phyloP scores from a whole-genome alignment of 2,888 invertebrate genomes.

The Zelleria hepariella region DNA sequence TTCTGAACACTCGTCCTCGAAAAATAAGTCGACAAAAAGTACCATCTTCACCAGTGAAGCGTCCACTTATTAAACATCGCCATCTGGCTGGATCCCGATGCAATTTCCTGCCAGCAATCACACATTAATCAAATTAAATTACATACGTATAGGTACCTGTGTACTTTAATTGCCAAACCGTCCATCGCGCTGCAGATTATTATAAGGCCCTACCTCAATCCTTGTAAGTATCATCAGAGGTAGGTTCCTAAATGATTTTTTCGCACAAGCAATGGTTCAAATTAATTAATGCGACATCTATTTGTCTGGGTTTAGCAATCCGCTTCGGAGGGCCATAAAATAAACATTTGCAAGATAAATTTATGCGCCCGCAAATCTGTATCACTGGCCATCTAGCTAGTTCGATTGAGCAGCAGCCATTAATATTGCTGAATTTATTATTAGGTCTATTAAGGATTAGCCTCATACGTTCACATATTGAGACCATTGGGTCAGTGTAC shows the following conservation, averaged over 20 bases:
- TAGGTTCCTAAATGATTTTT: too few species aligned
- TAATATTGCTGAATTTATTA: neutral
- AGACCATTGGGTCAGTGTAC: neutral
- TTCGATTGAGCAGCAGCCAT: neutral
- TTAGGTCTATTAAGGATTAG: neutral
- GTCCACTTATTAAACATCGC: neutral
- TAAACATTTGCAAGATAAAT: too few species aligned
- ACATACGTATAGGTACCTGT: neutral
- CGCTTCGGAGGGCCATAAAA: too few species aligned
- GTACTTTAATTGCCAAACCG: neutral
- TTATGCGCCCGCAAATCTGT: too few species aligned
- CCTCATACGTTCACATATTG: neutral
- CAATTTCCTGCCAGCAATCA: slow-evolving; percentile 1
- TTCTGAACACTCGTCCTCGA: too few species aligned
- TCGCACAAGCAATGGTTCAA: too few species aligned
- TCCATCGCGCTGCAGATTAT: neutral
- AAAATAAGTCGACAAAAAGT: neutral
- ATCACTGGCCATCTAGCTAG: too few species aligned
- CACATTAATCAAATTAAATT: slow-evolving; percentile 1
- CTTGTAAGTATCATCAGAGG: neutral
- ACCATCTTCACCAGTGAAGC: neutral
- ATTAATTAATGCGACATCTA: too few species aligned
- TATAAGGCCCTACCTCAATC: neutral
- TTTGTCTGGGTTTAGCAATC: too few species aligned
- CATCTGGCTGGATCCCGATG: neutral